Evolutionary conservation across 2,888 invertebrate genomes (phyloP).

Genomic region (Plutella xylostella): DNA sequence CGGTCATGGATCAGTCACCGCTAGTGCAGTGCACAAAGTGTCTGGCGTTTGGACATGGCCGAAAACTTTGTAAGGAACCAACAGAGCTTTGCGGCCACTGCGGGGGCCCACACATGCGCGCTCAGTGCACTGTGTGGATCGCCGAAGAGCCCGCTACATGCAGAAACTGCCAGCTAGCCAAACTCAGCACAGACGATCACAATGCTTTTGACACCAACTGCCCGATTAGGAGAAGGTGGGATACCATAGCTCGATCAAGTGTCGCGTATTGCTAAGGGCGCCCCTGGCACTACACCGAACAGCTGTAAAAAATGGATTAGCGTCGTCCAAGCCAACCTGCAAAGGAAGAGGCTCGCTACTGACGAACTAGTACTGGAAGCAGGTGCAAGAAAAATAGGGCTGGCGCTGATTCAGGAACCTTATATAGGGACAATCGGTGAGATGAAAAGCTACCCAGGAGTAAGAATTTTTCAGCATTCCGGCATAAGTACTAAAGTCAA

Average conservation of each 20-base stretch:
- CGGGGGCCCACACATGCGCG: neutral
- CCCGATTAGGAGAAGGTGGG: constrained; percentile 3
- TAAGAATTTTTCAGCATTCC: constrained; percentile 1
- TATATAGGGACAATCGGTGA: constrained; percentile 8
- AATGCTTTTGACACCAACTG: constrained; percentile 2
- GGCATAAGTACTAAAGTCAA: neutral
- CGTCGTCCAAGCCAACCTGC: constrained; percentile 10
- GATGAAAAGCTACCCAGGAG: constrained; percentile 1
- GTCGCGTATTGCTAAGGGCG: constrained; percentile 4
- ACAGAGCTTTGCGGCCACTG: neutral
- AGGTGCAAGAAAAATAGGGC: neutral
- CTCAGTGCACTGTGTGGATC: neutral
- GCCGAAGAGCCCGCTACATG: neutral
- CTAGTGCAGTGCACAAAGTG: neutral
- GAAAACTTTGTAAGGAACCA: neutral
- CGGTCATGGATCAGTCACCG: neutral
- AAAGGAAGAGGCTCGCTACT: constrained; percentile 9
- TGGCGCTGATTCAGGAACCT: constrained; percentile 14
- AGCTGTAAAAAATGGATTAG: neutral
- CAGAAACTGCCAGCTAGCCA: neutral
- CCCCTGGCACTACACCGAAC: neutral
- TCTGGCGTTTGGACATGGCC: no score
- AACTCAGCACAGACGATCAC: neutral
- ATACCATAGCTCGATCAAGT: neutral
- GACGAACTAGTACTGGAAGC: constrained; percentile 8